Base-by-base conservation (phyloP, 2,888 invertebrate species). In the Drosophila suboccidentalis region DNA sequence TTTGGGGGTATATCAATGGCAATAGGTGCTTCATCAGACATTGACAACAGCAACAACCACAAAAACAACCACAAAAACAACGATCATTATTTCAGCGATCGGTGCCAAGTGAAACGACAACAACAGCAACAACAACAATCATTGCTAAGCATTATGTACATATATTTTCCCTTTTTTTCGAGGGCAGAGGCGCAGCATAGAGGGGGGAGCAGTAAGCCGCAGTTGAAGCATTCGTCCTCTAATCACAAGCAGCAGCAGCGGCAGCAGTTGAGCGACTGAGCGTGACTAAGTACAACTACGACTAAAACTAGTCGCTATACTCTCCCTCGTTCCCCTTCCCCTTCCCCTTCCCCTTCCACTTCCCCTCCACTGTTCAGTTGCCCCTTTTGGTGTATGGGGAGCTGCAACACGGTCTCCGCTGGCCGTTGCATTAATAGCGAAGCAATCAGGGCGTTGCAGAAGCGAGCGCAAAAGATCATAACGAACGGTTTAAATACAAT, bases 401-500 rank as follows among this genome's bases (percentile, higher is more conserved):
- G 44, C 65, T 75, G 74, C 74, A 73, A 73, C 78, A 73, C 58
- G 74, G 58, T 61, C 63, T 47, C 29, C 36, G 55, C 55, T 64
- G 67, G 80, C 77, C 80, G 83, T 80, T 88, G 86, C 83, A 88
- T 85, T 85, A 82, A 84, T 80, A 88, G 83, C 81, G 89, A 71
- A 88, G 87, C 87, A 88, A 84, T 84, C 84, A 84, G 88, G 88
- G 84, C 84, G 87, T 84, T 86, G 80, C 83, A 89, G 81, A 80
- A 85, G 81, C 84, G 71, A 87, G 87, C 81, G 78, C 78, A 70
- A 72, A 72, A 89, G 84, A 87, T 85, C 85, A 87, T 87, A 89
- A 87, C 89, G 82, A 85, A 89, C 89, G 89, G 84, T 83, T 85
- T 88, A 80, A 86, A 80, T 88, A 86, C 75, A 89, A 87, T 89